These are phyloP conservation scores for Goniozus legneri DNA, from an alignment of 1,140 invertebrate genomes.

Conservation along the genomic window DNA sequence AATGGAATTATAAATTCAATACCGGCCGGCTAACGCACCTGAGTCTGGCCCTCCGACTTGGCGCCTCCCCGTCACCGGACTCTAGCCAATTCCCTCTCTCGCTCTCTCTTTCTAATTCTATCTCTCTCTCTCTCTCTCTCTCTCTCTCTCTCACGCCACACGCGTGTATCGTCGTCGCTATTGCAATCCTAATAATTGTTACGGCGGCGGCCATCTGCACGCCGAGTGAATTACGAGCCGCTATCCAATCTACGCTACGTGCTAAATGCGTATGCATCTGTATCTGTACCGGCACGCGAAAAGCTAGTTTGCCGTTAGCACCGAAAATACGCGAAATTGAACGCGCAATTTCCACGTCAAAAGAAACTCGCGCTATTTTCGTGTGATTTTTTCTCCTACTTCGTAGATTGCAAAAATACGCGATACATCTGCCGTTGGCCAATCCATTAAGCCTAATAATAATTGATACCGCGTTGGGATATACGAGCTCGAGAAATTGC, in stretches of 20 bases:
- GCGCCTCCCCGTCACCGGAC: slow-evolving; percentile 9
- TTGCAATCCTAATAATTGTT: slow-evolving; percentile 41
- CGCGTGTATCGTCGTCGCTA: slow-evolving; percentile 23
- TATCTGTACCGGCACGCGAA: not conserved
- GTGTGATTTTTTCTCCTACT: too few species aligned
- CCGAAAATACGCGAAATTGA: slow-evolving; percentile 11
- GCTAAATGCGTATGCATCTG: not conserved
- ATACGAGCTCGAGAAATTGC: too few species aligned
- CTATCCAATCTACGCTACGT: slow-evolving; percentile 31
- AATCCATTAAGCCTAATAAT: too few species aligned
- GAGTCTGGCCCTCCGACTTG: too few species aligned
- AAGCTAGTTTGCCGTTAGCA: too few species aligned
- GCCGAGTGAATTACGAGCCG: slow-evolving; percentile 27
- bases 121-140: not conserved
- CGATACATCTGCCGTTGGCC: too few species aligned
- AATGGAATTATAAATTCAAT: slow-evolving; percentile 50
- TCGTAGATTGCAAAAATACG: too few species aligned
- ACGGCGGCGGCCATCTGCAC: too few species aligned
- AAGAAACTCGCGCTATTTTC: too few species aligned
- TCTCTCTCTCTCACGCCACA: not conserved
- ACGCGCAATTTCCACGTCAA: too few species aligned
- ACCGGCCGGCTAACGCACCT: slow-evolving; percentile 35
- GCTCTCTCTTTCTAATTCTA: not conserved
- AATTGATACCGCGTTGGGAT: too few species aligned
- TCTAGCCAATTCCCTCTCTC: not conserved